A percentile compares a stretch with the other conserved stretches of the same genome.
These are phyloP conservation scores for Spermophilus dauricus DNA, from an alignment of 2,113 vertebrate genomes.

Conservation along the genomic window DNA sequence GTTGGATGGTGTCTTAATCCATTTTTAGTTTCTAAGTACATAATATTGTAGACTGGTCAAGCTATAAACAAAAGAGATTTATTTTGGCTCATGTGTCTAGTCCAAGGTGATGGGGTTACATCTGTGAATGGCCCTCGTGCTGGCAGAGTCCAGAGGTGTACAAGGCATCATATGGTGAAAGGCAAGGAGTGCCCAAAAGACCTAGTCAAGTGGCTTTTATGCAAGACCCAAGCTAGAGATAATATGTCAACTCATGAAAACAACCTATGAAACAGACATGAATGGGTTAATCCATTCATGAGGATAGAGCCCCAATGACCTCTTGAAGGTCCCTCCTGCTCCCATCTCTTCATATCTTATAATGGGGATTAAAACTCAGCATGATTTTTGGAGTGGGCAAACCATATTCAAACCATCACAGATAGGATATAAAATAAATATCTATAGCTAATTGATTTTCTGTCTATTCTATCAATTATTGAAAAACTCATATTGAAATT, in stretches of 20 bases:
- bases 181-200: background rate
- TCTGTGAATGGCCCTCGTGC: background rate
- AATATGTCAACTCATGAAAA: background rate
- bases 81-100: background rate
- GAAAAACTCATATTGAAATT: background rate
- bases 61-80: background rate
- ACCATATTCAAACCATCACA: background rate
- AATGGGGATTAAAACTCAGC: background rate
- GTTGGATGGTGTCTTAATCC: background rate
- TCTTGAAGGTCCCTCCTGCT: background rate
- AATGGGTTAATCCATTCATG: background rate
- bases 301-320: background rate
- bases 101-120: background rate
- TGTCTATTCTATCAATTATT: background rate
- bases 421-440: background rate
- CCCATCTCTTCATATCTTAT: background rate
- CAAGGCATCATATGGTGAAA: background rate
- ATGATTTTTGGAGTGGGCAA: background rate
- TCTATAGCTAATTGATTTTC: background rate
- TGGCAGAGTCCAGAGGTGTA: background rate
- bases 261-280: background rate
- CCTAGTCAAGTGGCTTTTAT: background rate
- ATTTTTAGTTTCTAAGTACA: background rate
- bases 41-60: background rate
- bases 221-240: background rate